phyloP scores from a whole-genome alignment of 1,140 invertebrate species.

The Periplaneta americana region DNA sequence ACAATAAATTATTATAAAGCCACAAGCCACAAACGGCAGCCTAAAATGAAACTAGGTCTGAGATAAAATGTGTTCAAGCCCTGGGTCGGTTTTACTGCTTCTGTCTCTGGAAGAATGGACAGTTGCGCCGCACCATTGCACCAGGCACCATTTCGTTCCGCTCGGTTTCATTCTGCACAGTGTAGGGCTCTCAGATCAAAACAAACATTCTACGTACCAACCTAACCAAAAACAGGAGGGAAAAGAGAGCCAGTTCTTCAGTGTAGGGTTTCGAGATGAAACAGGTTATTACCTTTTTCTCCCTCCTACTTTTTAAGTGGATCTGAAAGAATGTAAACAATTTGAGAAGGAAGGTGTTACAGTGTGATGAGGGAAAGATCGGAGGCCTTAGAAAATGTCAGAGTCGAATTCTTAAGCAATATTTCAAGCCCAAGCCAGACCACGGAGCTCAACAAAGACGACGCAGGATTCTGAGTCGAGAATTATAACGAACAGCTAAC shows the following conservation, averaged over 20 bases:
- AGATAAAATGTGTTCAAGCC: neutral
- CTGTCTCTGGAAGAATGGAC: neutral
- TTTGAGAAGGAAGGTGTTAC: neutral
- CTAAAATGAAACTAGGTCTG: neutral
- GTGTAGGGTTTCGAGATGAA: neutral
- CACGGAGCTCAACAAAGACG: neutral
- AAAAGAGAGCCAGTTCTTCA: neutral
- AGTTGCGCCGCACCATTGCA: neutral
- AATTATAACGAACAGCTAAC: too few species aligned
- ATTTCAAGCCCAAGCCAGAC: neutral
- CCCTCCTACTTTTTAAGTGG: neutral
- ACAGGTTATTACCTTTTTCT: neutral
- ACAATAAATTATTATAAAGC: neutral
- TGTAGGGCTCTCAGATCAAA: neutral
- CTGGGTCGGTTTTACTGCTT: neutral
- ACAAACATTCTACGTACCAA: too few species aligned
- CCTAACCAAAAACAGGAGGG: neutral
- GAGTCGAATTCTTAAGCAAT: neutral
- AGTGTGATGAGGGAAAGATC: neutral
- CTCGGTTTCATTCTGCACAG: neutral
- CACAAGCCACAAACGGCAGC: neutral
- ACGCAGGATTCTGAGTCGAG: too few species aligned
- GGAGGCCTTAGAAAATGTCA: neutral
- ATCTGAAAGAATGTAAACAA: neutral
- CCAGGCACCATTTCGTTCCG: neutral